Conservation (phyloP, 2,888 invertebrate genomes). For the Coenonympha arcania region DNA sequence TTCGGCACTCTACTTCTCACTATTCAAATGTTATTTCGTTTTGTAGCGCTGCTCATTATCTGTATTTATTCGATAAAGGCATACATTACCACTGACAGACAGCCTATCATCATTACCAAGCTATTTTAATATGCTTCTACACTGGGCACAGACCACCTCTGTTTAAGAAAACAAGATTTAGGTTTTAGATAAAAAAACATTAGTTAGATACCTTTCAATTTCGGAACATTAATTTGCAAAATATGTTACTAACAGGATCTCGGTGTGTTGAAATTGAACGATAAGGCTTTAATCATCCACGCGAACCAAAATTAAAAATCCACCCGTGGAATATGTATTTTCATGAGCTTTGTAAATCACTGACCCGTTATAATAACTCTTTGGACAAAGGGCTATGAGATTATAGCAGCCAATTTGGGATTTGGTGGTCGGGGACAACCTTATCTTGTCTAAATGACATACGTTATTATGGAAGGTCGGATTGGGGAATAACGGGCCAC, state of each 20-base stretch:
- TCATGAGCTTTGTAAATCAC: slow-evolving; percentile 50
- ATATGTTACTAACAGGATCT: background rate
- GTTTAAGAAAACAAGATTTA: too few relatives aligned
- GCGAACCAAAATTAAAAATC: slow-evolving; percentile 28
- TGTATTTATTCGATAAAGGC: background rate
- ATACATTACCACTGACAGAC: too few relatives aligned
- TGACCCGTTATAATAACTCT: slow-evolving; percentile 62
- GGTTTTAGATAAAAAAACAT: too few relatives aligned
- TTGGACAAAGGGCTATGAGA: slow-evolving; percentile 58
- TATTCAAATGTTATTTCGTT: background rate
- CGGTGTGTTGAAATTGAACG: background rate
- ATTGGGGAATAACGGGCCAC: slow-evolving; percentile 17
- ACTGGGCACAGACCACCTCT: too few relatives aligned
- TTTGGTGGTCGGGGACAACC: slow-evolving; percentile 46
- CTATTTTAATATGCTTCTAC: too few relatives aligned
- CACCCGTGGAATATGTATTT: slow-evolving; percentile 21
- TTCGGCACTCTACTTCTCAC: slow-evolving; percentile 5
- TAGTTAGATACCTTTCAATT: too few relatives aligned
- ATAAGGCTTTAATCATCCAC: background rate
- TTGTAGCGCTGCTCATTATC: background rate
- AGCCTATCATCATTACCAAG: too few relatives aligned
- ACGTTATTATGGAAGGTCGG: slow-evolving; percentile 32
- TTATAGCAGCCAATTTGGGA: slow-evolving; percentile 59
- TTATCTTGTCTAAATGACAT: slow-evolving; percentile 37
- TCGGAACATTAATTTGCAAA: too few relatives aligned